Base-by-base conservation (phyloP, 2,888 invertebrate species). In the Drosophila melanosoma region DNA sequence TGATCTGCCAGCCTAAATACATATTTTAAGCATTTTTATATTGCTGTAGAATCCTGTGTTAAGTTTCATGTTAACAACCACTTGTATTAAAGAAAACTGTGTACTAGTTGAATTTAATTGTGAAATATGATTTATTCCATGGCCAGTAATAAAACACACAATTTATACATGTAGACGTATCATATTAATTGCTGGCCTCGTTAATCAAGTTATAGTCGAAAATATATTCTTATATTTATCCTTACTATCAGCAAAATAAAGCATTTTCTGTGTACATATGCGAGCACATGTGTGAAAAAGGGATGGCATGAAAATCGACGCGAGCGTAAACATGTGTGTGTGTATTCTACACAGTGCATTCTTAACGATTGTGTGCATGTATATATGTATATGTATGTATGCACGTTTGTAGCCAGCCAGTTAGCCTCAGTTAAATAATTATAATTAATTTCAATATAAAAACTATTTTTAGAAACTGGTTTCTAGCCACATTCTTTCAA, bases 11-110 rank as follows among this genome's bases (percentile, higher is more conserved):
- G 38, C n/a, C 45, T 53, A n/a, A 4, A 49, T 26, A 38, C 29
- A 38, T 12, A 52, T 69, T 62, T 75, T 10, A 35, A 48, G 63
- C 62, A 65, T 62, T 69, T 79, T 54, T 74, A 57, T 63, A 66
- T 42, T 45, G 61, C 42, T 29, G 48, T 40, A 32, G 29, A 48
- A 35, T 20, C 12, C n/a, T 48, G 45, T 48, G 33, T 68, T 73
- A 61, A 60, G 52, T 32, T 42, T n/a, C 33, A 56, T 62, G 58
- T 79, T 64, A 54, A 76, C 17, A 20, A 51, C 12, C 20, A 23
- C 38, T 11, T 15, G 15, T 59, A 76, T 65, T 76, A 45, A 75
- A 59, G 26, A 60, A 11, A 40, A 59, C 11, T 38, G 35, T 67
- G 15, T 61, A 54, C n/a, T 40, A 53, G 5, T 15, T 29, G 12